Evolutionary conservation across 2,797 vertebrate species (phyloP).

Genomic region (Sparidentex hasta): DNA sequence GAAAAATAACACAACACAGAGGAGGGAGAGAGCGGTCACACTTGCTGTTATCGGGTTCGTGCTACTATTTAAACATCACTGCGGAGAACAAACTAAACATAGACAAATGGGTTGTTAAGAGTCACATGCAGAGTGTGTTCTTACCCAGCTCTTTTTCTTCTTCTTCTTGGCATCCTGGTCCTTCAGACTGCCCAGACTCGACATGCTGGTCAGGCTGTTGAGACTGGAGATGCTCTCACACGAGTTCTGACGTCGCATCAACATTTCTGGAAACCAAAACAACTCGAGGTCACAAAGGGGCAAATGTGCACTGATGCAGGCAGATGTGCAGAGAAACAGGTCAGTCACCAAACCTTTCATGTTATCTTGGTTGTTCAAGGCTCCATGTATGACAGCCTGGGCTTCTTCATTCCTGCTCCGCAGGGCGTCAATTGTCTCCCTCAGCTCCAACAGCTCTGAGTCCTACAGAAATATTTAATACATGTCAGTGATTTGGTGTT

Average conservation of each 20-base stretch:
- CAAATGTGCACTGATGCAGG: not conserved
- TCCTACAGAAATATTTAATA: constrained; percentile 83
- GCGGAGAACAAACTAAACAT: constrained; percentile 13
- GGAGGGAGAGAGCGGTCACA: constrained; percentile 67
- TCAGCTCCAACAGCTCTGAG: constrained; percentile 90
- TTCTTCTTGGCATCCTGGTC: constrained; percentile 96
- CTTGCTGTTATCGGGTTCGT: constrained; percentile 21
- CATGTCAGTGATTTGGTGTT: not conserved
- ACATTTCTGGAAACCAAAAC: constrained; percentile 84
- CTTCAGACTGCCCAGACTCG: constrained; percentile 94
- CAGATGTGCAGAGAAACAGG: not conserved
- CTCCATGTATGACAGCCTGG: constrained; percentile 94
- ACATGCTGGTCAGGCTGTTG: constrained; percentile 97
- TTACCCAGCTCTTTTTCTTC: constrained; percentile 98
- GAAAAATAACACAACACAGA: constrained; percentile 67
- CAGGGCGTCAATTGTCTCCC: constrained; percentile 94
- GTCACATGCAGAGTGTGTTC: constrained; percentile 32
- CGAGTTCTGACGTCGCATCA: constrained; percentile 95
- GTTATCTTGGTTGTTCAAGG: constrained; percentile 89
- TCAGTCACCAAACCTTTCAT: constrained; percentile 86
- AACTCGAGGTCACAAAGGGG: constrained; percentile 11
- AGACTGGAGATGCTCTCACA: constrained; percentile 98
- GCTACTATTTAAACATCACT: constrained; percentile 28
- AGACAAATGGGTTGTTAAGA: constrained; percentile 14
- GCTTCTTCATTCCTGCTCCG: constrained; percentile 94